Conservation (phyloP, 2,888 invertebrate genomes). For the Tolmerus cingulatus region DNA sequence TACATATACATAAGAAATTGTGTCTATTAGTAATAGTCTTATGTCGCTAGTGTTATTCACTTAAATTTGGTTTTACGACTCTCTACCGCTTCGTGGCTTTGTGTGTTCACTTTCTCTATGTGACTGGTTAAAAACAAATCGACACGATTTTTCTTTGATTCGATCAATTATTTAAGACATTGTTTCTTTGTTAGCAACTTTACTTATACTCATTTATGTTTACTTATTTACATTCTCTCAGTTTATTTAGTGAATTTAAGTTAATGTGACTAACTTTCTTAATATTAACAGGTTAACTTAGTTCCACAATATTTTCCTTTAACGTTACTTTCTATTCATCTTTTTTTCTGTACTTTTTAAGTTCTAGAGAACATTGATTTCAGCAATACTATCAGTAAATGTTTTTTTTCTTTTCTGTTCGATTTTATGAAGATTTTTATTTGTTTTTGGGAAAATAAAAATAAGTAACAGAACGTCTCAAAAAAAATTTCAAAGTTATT, state of each 20-base stretch:
- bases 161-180: background rate
- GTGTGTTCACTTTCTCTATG: background rate
- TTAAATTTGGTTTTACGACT: constrained; percentile 28
- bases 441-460: background rate
- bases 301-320: constrained; percentile 8
- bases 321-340: background rate
- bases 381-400: background rate
- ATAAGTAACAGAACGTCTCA: background rate
- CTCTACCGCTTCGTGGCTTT: background rate
- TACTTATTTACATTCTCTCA: constrained; percentile 17
- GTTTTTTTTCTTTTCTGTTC: background rate
- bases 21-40: constrained; percentile 27
- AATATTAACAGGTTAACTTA: constrained; percentile 31
- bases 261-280: constrained; percentile 14
- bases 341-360: background rate
- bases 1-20: constrained; percentile 32
- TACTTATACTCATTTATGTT: background rate
- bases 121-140: constrained; percentile 10
- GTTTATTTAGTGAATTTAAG: constrained; percentile 18
- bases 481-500: background rate
- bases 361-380: background rate
- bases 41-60: background rate
- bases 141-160: background rate
- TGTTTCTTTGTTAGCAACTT: background rate
- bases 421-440: background rate